Evolutionary conservation across 2,888 invertebrate species (phyloP).

Genomic region (Orchesella flavescens): DNA sequence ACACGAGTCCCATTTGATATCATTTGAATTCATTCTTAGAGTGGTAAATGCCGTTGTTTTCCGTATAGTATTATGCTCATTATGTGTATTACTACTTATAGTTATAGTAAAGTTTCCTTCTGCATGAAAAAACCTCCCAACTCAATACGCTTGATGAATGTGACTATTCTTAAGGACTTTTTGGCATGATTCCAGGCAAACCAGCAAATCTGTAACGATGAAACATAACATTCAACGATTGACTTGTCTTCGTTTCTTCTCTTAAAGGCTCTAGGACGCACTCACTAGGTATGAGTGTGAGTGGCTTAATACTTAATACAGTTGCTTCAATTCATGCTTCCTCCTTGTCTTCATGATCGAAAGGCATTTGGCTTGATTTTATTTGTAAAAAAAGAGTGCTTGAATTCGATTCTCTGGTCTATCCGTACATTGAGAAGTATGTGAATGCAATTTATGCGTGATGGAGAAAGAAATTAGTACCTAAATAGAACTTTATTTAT

Average conservation of each 20-base stretch:
- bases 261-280: conserved; percentile 6
- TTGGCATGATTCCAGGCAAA: conserved; percentile 46
- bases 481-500: too few relatives aligned
- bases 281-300: conserved; percentile 1
- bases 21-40: too few relatives aligned
- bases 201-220: conserved; percentile 24
- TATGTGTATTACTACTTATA: background rate
- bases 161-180: conserved; percentile 58
- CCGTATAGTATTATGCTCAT: too few relatives aligned
- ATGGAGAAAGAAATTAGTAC: too few relatives aligned
- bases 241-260: conserved; percentile 41
- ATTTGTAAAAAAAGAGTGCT: too few relatives aligned
- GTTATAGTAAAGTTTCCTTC: background rate
- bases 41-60: too few relatives aligned
- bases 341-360: background rate
- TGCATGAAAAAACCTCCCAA: conserved; percentile 13
- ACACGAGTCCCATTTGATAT: too few relatives aligned
- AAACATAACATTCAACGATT: conserved; percentile 34
- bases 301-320: background rate
- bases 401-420: too few relatives aligned
- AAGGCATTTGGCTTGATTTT: background rate
- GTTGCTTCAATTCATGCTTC: background rate
- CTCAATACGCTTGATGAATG: conserved; percentile 57
- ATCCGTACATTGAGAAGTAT: too few relatives aligned
- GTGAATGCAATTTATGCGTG: too few relatives aligned